A percentile compares a stretch with the other conserved stretches of the same genome.
These are phyloP conservation scores for Sericinus montela DNA, from an alignment of 2,888 invertebrate species.

Conservation along the genomic window DNA sequence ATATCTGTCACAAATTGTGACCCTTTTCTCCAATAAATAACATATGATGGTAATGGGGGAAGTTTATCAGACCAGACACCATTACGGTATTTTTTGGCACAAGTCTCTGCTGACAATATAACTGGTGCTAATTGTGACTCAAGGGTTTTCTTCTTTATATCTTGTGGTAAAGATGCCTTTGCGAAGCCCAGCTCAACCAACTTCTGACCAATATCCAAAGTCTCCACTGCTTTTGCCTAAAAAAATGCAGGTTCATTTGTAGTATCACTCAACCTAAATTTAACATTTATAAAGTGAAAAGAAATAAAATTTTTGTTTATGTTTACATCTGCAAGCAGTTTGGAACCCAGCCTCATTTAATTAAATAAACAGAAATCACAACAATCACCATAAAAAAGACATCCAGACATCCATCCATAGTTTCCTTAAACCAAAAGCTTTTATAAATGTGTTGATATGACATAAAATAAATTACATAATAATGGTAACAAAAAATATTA, in stretches of 20 bases:
- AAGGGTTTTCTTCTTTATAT: constrained; percentile 54
- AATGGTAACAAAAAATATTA: constrained; percentile 23
- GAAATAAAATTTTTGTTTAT: no score
- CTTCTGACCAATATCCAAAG: constrained; percentile 63
- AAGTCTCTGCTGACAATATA: constrained; percentile 59
- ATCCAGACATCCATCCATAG: no score
- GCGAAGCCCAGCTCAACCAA: constrained; percentile 72
- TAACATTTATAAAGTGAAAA: no score
- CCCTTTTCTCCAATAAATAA: constrained; percentile 61
- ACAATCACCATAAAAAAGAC: no score
- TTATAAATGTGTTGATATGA: no score
- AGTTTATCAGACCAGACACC: constrained; percentile 70
- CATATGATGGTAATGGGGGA: constrained; percentile 58
- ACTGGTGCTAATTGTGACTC: constrained; percentile 59
- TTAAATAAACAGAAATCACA: no score
- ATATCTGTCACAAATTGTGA: constrained; percentile 39
- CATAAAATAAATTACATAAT: no score
- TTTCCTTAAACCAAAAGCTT: no score
- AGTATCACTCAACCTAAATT: no score
- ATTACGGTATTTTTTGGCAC: constrained; percentile 56
- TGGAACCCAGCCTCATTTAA: no score
- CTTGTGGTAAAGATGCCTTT: constrained; percentile 51
- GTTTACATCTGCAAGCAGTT: no score
- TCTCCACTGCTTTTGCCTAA: constrained; percentile 60
- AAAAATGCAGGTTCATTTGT: constrained; percentile 25